Conservation (phyloP, 35 echinoderm and acorn worm species). For the Acanthaster planci region DNA sequence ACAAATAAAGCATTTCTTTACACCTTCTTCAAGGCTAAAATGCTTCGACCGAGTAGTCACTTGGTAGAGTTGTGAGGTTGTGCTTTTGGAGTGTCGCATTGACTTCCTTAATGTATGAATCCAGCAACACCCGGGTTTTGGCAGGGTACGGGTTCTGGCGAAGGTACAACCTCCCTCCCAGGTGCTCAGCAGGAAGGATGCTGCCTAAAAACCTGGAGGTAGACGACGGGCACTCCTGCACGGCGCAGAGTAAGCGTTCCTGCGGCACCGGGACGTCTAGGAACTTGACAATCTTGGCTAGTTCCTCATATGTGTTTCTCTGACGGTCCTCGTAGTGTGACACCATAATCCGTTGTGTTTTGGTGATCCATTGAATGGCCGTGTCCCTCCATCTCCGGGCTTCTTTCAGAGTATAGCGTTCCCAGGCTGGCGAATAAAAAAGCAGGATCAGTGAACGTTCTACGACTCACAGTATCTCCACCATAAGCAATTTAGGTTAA, state of each 20-base stretch:
- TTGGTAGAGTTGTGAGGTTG: constrained; percentile 15
- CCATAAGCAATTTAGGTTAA: too few relatives aligned
- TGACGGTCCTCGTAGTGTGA: constrained; percentile 61
- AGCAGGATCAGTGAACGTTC: too few relatives aligned
- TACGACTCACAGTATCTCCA: too few relatives aligned
- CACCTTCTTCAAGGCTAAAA: too few relatives aligned
- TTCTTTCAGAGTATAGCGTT: constrained; percentile 1
- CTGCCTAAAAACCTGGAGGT: constrained; percentile 42
- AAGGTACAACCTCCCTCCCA: constrained; percentile 43
- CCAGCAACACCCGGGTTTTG: constrained; percentile 9
- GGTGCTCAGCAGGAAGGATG: constrained; percentile 35
- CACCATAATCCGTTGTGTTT: constrained; percentile 1
- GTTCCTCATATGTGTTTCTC: constrained; percentile 39
- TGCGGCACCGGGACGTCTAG: constrained; percentile 30
- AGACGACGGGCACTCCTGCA: constrained; percentile 62
- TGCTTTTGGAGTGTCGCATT: constrained; percentile 41
- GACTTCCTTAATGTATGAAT: constrained; percentile 35
- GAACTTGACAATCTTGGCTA: constrained; percentile 50
- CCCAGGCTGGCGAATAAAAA: constrained; percentile 52
- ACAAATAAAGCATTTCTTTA: too few relatives aligned
- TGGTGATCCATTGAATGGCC: constrained; percentile 39
- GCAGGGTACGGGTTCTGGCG: constrained; percentile 47
- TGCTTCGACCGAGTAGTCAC: constrained; percentile 33
- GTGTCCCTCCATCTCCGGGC: constrained; percentile 31
- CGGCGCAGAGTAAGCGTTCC: constrained; percentile 56